A percentile compares a stretch with the other conserved stretches of the same genome.
Evolutionary conservation across 2,888 invertebrate species (phyloP).

Genomic region (Conomelus anceps): DNA sequence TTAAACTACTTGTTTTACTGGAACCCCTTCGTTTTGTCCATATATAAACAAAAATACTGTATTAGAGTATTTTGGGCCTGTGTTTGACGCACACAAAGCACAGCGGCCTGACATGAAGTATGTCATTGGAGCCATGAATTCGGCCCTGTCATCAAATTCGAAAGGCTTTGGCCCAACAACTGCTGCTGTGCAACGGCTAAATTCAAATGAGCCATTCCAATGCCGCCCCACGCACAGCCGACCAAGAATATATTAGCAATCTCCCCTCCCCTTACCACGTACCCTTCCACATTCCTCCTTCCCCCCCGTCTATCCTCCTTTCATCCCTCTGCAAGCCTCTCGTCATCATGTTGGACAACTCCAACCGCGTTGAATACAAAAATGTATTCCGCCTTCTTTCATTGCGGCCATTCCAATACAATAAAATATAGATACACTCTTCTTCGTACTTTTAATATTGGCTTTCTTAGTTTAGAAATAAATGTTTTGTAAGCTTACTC

Average conservation of each 20-base stretch:
- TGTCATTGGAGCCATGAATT: neutral
- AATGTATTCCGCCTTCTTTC: neutral
- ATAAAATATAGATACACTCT: neutral
- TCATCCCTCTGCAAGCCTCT: neutral
- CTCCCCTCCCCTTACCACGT: neutral
- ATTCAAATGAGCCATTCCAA: neutral
- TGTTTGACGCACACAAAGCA: too few relatives aligned
- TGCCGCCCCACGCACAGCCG: neutral
- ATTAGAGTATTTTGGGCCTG: too few relatives aligned
- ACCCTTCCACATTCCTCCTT: too few relatives aligned
- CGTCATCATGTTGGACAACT: neutral
- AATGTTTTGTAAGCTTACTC: neutral
- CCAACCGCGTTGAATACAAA: neutral
- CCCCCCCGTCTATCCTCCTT: neutral
- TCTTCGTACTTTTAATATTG: neutral
- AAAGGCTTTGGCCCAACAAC: neutral
- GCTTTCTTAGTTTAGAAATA: neutral
- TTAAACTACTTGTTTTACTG: too few relatives aligned
- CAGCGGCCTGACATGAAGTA: neutral
- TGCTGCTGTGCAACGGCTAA: neutral
- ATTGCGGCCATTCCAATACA: neutral
- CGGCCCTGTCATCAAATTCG: neutral
- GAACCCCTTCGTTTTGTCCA: too few relatives aligned
- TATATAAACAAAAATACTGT: too few relatives aligned
- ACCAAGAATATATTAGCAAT: neutral